A percentile compares a stretch with the other conserved stretches of the same genome.
Evolutionary conservation across 2,888 invertebrate genomes (phyloP).

Genomic region (Lepidocyrtinus sp.): DNA sequence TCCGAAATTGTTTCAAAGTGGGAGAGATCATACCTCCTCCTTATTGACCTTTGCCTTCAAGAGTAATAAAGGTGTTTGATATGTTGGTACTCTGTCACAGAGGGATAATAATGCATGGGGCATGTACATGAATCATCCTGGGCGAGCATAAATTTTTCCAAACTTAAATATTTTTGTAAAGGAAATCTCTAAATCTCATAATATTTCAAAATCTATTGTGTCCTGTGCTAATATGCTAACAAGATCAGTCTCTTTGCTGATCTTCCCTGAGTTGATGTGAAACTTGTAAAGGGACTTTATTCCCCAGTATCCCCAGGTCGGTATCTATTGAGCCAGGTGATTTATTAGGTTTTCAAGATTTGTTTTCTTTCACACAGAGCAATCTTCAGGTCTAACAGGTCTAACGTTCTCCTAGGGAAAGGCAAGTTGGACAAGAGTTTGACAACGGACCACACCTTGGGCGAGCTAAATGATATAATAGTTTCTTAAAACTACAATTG

Average conservation of each 20-base stretch:
- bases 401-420: too few species aligned
- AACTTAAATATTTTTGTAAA: neutral
- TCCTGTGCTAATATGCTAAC: neutral
- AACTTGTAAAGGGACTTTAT: neutral
- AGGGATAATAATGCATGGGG: too few species aligned
- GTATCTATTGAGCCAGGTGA: conserved; percentile 25
- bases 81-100: conserved; percentile 34
- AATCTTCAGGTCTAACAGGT: too few species aligned
- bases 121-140: too few species aligned
- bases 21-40: conserved; percentile 30
- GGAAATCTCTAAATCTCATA: neutral
- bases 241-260: neutral
- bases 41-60: conserved; percentile 47
- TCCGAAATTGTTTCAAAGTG: conserved; percentile 48
- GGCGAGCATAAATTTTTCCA: too few species aligned
- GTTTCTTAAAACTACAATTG: conserved; percentile 23
- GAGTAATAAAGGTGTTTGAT: conserved; percentile 44
- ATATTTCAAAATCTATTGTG: neutral
- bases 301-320: neutral
- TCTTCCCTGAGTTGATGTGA: neutral
- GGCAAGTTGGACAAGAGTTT: conserved; percentile 45
- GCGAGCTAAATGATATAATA: conserved; percentile 51
- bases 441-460: conserved; percentile 59
- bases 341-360: conserved; percentile 45
- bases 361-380: conserved; percentile 28